Evolutionary conservation across 2,888 invertebrate genomes (phyloP), one percentile per base, ranked within the genome.

Genomic region (Noctua janthina): DNA sequence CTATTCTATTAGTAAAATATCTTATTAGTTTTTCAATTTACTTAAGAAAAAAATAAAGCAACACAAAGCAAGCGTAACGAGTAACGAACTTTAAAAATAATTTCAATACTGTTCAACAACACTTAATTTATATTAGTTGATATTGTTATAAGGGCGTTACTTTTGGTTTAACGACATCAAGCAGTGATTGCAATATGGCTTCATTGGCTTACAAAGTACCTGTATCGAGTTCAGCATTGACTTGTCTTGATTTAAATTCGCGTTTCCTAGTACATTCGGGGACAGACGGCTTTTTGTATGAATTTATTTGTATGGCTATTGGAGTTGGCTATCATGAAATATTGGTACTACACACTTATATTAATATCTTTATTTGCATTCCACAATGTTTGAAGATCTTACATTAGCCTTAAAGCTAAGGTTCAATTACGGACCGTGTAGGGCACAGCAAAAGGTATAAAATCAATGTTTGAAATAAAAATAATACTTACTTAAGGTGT

Each of bases 221-320:
- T 59, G 76, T 83, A 90, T 83, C 83, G 85, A 86, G 85, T 87
- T 89, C 90, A 90, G 85, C 92, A 93, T 92, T 93, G 93, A 92
- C 91, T 90, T 91, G 92, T 91, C 90, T 87, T 89, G 82, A 90
- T 90, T 90, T 88, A 88, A 90, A 89, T 91, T 90, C 85, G 83
- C 87, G 90, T 92, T 93, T 93, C 93, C 93, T 92, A 86, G 94
- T 94, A 93, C 91, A 90, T 43, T 89, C 87, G 70, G 6, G 15
- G 13, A 83, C 81, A 88, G 51, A 88, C 8, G 46, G 13, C 15
- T 77, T 68, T 59, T n/a, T n/a, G 7, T 15, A 15, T 29, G 0
- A 6, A 46, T 71, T 64, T 29, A 51, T 68, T 68, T 46, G n/a
- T 23, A 68, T 17, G 8, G 43, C 13, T 64, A 17, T 17, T 29